A percentile compares a stretch with the other conserved stretches of the same genome.
Evolutionary conservation across 2,113 vertebrate species (phyloP).

Genomic region (Erythrolamprus reginae): DNA sequence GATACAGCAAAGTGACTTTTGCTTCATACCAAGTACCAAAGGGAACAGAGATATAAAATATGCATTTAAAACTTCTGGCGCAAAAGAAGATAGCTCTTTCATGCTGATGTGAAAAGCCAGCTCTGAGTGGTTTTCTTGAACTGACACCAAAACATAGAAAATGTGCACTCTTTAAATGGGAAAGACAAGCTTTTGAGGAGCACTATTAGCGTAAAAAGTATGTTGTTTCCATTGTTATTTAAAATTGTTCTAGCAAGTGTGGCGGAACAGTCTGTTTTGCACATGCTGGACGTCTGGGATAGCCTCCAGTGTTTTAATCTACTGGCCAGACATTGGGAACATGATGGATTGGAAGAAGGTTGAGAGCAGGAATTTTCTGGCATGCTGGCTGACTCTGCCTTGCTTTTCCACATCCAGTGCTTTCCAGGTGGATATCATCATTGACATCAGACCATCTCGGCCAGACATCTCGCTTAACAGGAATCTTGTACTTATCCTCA

Average conservation of each 20-base stretch:
- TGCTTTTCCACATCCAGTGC: conserved; percentile 75
- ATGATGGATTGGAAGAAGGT: conserved; percentile 71
- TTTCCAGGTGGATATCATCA: conserved; percentile 94
- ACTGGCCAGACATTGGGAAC: conserved; percentile 84
- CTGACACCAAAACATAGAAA: conserved; percentile 31
- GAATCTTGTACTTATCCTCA: conserved; percentile 83
- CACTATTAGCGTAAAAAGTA: conserved; percentile 47
- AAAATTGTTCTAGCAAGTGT: conserved; percentile 64
- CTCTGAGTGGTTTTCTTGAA: conserved; percentile 19
- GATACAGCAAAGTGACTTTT: conserved; percentile 12
- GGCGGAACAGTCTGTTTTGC: conserved; percentile 74
- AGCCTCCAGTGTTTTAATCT: conserved; percentile 84
- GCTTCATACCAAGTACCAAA: background rate
- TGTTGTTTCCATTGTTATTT: conserved; percentile 64
- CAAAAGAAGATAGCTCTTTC: conserved; percentile 22
- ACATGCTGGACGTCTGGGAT: conserved; percentile 81
- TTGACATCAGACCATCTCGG: conserved; percentile 84
- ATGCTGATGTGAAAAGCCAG: background rate
- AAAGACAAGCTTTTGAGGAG: conserved; percentile 25
- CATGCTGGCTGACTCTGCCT: conserved; percentile 57
- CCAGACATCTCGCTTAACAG: conserved; percentile 71
- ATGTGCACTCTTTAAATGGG: conserved; percentile 35
- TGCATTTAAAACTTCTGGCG: background rate
- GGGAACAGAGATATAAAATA: background rate
- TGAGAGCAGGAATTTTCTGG: conserved; percentile 71